phyloP scores from a whole-genome alignment of 2,113 vertebrate species.

The Fregetta grallaria region DNA sequence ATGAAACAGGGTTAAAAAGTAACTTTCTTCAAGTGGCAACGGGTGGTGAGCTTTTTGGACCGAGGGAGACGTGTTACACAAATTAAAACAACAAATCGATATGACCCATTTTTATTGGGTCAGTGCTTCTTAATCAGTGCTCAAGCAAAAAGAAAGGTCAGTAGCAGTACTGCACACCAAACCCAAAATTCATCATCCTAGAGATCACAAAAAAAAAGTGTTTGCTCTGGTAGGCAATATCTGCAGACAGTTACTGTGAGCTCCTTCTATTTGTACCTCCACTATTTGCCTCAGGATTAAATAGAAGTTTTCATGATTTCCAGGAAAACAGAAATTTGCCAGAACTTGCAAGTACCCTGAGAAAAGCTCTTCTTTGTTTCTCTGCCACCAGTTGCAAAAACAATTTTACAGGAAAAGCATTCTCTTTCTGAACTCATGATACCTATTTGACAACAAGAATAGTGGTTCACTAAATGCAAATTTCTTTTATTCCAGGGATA shows the following conservation, averaged over 20 bases:
- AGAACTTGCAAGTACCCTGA: not conserved
- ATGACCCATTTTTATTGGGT: slow-evolving; percentile 35
- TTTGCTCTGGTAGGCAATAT: not conserved
- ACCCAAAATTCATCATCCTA: not conserved
- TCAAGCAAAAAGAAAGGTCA: slow-evolving; percentile 13
- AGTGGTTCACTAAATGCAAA: not conserved
- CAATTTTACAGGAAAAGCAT: not conserved
- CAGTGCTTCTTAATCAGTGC: not conserved
- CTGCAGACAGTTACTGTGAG: not conserved
- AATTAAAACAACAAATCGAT: slow-evolving; percentile 39
- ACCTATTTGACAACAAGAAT: not conserved
- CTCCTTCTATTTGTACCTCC: not conserved
- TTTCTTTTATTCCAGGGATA: not conserved
- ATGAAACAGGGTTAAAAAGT: slow-evolving; percentile 6
- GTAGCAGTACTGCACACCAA: not conserved
- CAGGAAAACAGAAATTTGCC: not conserved
- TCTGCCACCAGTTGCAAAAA: not conserved
- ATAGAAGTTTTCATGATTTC: not conserved
- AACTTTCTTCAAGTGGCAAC: not conserved
- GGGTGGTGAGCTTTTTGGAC: not conserved
- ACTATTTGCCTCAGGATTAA: not conserved
- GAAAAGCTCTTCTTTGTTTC: not conserved
- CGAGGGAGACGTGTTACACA: not conserved
- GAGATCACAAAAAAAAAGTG: not conserved
- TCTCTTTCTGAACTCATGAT: not conserved